Evolutionary conservation across 2,888 invertebrate genomes (phyloP), one percentile per base, ranked within the genome.

Genomic region (Perizoma flavofasciatum): DNA sequence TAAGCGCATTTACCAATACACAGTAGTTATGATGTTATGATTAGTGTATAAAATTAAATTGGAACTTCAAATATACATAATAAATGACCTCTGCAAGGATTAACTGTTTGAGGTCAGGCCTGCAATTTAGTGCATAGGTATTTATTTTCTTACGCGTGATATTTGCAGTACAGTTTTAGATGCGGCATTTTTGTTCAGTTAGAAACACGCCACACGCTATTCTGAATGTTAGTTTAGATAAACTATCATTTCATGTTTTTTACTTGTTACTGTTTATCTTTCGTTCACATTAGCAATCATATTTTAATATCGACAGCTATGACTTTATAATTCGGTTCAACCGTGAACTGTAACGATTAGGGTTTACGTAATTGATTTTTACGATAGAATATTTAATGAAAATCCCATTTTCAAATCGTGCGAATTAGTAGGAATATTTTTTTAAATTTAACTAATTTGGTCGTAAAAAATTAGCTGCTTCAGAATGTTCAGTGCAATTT

Each of bases 1-100:
- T 22, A 37, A 37, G 56, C 54, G 45, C 49, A 49, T 56, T 45
- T 49, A 41, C 37, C 7, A 37, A 37, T 22, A 48, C 37, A 40
- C 6, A 6, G 9, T 47, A 22, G 22, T 22, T 1, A 51, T 34
- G 0, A 37, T 35, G n/a, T 6, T 46, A 58, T 32, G 67, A 70
- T 69, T 74, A 71, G 6, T 79, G 77, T 73, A 80, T 75, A 76
- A 68, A 58, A 71, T 66, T 55, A 63, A 66, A 83, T 81, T 78
- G 67, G 69, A 73, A 72, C 65, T 61, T 68, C 78, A 84, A 85
- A 85, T 73, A 83, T 33, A 60, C 41, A 52, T 22, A 22, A 22
- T 22, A 22, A 2, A 22, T 69, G 81, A 69, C 83, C 83, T 85
- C 67, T 77, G 56, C 66, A 51, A 5, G 45, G 68, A 70, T 72